A percentile compares a stretch with the other conserved stretches of the same genome.
phyloP scores from a whole-genome alignment of 2,888 invertebrate genomes.

The Sicus ferrugineus region DNA sequence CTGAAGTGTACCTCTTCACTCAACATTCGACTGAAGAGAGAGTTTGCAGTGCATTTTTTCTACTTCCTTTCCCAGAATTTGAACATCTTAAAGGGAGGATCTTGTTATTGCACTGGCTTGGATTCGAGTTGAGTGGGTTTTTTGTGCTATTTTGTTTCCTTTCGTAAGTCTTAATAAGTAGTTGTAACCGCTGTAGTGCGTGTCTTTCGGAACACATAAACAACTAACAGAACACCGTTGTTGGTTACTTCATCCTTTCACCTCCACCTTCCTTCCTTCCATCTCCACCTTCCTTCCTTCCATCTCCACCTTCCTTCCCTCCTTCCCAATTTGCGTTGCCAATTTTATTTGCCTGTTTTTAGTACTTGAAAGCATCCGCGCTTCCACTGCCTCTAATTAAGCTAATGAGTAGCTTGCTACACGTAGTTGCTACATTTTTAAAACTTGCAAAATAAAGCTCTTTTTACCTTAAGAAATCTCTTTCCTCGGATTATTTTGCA shows the following conservation, averaged over 20 bases:
- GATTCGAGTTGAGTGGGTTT: no score
- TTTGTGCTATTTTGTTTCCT: not conserved
- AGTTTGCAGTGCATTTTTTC: not conserved
- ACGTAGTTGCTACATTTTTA: not conserved
- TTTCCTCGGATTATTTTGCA: no score
- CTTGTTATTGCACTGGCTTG: no score
- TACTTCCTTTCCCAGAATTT: not conserved
- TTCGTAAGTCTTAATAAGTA: no score
- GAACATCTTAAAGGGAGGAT: not conserved
- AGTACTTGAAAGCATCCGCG: not conserved
- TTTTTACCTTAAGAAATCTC: not conserved
- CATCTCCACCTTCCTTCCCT: not conserved
- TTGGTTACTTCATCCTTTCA: not conserved
- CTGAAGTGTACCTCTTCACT: not conserved
- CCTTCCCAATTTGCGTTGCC: not conserved
- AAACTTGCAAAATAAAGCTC: not conserved
- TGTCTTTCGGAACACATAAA: no score
- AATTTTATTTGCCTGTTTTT: slow-evolving; percentile 3
- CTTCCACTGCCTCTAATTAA: slow-evolving; percentile 19
- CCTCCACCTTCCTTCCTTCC: no score
- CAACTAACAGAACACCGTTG: no score
- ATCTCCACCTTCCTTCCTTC: not conserved
- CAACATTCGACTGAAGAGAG: not conserved
- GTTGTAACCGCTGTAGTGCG: no score
- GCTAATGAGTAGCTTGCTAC: slow-evolving; percentile 19